Evolutionary conservation across 2,888 invertebrate genomes (phyloP).

Genomic region (Ectemnius continuus): DNA sequence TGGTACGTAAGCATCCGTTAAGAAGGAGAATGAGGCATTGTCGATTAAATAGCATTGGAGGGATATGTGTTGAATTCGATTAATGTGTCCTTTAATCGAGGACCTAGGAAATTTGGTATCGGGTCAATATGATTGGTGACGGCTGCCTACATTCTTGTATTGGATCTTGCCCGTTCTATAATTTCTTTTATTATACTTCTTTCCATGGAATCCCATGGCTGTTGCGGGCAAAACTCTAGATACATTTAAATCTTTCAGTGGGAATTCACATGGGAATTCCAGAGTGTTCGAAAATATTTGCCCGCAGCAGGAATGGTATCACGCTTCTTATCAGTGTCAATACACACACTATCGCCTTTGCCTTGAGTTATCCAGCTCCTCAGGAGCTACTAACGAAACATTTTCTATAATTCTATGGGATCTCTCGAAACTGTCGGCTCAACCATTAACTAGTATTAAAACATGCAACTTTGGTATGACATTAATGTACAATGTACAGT

Average conservation of each 20-base stretch:
- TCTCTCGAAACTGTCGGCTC: too few relatives aligned
- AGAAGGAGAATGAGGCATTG: conserved; percentile 26
- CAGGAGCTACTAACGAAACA: too few relatives aligned
- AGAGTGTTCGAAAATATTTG: conserved; percentile 36
- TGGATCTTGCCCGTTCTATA: conserved; percentile 68
- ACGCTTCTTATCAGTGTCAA: conserved; percentile 77
- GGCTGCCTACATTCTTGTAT: conserved; percentile 64
- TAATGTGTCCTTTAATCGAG: conserved; percentile 42
- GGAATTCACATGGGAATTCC: neutral
- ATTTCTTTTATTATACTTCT: conserved; percentile 69
- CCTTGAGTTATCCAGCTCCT: conserved; percentile 51
- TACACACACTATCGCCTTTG: conserved; percentile 69
- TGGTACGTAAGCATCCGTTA: conserved; percentile 71
- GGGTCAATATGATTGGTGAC: conserved; percentile 68
- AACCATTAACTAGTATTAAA: too few relatives aligned
- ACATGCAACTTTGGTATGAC: too few relatives aligned
- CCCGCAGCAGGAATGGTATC: conserved; percentile 70
- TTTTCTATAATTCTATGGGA: too few relatives aligned
- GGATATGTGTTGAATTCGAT: conserved; percentile 44
- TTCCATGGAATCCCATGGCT: conserved; percentile 64
- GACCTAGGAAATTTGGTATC: conserved; percentile 61
- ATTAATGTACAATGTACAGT: too few relatives aligned
- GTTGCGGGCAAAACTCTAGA: conserved; percentile 51
- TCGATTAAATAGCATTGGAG: conserved; percentile 35
- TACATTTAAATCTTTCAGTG: neutral